These are phyloP conservation scores for Molossus molossus DNA, from an alignment of 2,797 vertebrate species.

Conservation along the genomic window DNA sequence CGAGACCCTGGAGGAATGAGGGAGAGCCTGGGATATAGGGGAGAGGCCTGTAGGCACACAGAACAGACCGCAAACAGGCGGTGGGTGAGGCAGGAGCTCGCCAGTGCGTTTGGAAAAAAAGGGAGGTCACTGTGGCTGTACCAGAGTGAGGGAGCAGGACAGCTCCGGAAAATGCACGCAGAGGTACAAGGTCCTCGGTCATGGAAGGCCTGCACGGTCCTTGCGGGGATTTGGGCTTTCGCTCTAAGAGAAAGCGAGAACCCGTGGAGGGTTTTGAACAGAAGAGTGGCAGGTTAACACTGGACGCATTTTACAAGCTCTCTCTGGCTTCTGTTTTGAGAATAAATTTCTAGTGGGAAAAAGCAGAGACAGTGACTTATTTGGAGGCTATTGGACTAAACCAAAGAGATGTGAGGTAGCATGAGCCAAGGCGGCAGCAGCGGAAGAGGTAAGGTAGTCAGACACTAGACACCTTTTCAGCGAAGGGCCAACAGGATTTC, in stretches of 20 bases:
- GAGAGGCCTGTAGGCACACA: background rate
- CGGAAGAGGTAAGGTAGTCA: background rate
- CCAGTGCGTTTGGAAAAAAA: background rate
- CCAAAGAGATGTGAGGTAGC: background rate
- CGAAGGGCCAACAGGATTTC: background rate
- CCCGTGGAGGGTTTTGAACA: background rate
- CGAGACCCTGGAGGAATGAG: background rate
- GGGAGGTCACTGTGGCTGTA: background rate
- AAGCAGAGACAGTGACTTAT: background rate
- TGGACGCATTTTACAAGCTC: background rate
- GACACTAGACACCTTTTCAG: background rate
- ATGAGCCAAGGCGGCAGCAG: background rate
- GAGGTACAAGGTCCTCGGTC: background rate
- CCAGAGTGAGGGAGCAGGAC: background rate
- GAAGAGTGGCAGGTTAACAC: background rate
- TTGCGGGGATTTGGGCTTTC: background rate
- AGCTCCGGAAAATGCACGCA: background rate
- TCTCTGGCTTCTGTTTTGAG: background rate
- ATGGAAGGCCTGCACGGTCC: background rate
- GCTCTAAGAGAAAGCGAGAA: background rate
- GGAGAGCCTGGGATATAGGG: background rate
- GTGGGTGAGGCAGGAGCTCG: background rate
- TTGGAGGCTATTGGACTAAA: background rate
- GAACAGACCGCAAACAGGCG: background rate
- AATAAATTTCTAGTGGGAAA: background rate